These are phyloP conservation scores for Megamerina dolium DNA, from an alignment of 2,888 invertebrate genomes.

Conservation along the genomic window DNA sequence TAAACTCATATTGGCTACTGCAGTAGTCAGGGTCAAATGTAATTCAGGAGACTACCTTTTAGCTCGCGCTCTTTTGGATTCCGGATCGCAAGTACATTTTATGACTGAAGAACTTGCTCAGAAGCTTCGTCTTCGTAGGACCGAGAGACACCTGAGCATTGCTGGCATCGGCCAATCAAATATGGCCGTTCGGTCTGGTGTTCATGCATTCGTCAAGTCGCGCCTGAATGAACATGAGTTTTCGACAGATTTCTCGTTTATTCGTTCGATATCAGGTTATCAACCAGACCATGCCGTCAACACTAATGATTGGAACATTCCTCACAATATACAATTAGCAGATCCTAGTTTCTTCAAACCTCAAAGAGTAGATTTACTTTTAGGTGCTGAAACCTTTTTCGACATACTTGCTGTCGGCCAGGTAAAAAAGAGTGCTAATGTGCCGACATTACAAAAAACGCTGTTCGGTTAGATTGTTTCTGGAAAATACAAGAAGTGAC, in stretches of 20 bases:
- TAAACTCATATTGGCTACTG: conserved; percentile 14
- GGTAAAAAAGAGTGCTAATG: conserved; percentile 4
- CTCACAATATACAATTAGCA: conserved; percentile 5
- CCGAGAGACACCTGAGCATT: too few species aligned
- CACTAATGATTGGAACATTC: conserved; percentile 5
- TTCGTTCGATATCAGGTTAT: conserved; percentile 8
- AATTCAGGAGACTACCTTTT: conserved; percentile 3
- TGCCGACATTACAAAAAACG: conserved; percentile 11
- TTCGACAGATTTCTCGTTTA: not conserved
- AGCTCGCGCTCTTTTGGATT: conserved; percentile 10
- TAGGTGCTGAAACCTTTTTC: too few species aligned
- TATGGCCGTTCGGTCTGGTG: too few species aligned
- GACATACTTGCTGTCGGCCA: conserved; percentile 5
- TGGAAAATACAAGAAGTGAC: conserved; percentile 6
- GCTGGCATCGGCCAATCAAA: too few species aligned
- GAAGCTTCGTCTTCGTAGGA: too few species aligned
- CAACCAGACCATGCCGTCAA: conserved; percentile 6
- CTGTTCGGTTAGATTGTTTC: conserved; percentile 11
- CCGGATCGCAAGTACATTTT: conserved; percentile 11
- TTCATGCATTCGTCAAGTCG: conserved; percentile 4
- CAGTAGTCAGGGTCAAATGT: conserved; percentile 9
- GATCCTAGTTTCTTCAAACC: too few species aligned
- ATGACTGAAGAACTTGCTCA: conserved; percentile 13
- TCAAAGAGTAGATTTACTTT: too few species aligned
- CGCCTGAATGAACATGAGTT: too few species aligned